phyloP scores from a whole-genome alignment of 2,113 vertebrate species.

The Syngnathus floridae region DNA sequence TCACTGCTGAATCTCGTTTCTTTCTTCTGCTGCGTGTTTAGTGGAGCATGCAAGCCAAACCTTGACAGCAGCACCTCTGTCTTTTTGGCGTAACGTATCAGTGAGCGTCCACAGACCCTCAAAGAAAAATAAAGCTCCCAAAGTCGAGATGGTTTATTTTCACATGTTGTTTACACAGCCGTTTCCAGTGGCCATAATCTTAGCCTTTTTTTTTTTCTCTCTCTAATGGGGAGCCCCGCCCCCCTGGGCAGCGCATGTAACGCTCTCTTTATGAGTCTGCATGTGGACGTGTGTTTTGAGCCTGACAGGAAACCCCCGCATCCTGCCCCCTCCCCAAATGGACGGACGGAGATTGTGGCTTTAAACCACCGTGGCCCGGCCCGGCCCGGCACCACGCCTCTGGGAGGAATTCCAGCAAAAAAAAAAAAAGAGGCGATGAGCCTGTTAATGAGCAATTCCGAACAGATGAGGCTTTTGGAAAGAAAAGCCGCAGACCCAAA shows the following conservation, averaged over 20 bases:
- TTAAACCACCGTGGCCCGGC: slow-evolving; percentile 36
- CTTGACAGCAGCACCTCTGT: slow-evolving; percentile 2
- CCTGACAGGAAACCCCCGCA: slow-evolving; percentile 53
- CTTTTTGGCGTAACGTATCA: slow-evolving; percentile 28
- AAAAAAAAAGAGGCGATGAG: slow-evolving; percentile 29
- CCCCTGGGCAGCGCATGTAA: slow-evolving; percentile 6
- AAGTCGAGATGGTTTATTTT: slow-evolving; percentile 49
- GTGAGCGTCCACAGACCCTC: slow-evolving; percentile 21
- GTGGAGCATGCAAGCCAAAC: slow-evolving; percentile 1
- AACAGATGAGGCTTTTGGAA: slow-evolving; percentile 27
- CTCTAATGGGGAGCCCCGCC: slow-evolving; percentile 39
- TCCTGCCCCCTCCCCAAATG: slow-evolving; percentile 44
- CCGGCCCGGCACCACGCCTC: slow-evolving; percentile 40
- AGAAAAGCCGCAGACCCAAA: slow-evolving; percentile 12
- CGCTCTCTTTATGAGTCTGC: slow-evolving; percentile 39
- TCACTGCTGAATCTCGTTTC: too few species aligned
- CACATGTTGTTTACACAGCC: slow-evolving; percentile 61
- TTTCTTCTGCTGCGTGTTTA: too few species aligned
- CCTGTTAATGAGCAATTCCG: slow-evolving; percentile 22
- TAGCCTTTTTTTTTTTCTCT: slow-evolving; percentile 3
- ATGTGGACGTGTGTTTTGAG: slow-evolving; percentile 26
- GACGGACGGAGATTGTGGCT: slow-evolving; percentile 38
- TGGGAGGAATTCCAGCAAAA: slow-evolving; percentile 45
- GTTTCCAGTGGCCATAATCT: slow-evolving; percentile 53
- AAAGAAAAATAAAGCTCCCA: slow-evolving; percentile 47